phyloP scores from a whole-genome alignment of 2,113 vertebrate species.

The Apodemus sylvaticus region DNA sequence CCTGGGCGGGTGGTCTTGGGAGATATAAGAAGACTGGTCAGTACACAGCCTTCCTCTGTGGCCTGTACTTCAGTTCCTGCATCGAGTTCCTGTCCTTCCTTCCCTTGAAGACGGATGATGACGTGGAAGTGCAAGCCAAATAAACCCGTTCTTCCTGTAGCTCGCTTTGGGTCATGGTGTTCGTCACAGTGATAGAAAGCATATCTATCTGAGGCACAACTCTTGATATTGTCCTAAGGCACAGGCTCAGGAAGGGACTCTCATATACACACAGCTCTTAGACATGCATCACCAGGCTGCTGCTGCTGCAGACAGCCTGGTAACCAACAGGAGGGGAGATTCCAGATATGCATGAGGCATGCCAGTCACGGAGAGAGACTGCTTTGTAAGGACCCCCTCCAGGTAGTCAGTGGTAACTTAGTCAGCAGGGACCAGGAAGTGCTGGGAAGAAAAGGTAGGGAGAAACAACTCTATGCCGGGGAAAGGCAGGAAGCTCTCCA shows the following conservation, averaged over 20 bases:
- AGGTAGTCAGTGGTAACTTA: accelerated
- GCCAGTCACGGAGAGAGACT: accelerated
- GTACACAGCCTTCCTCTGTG: neutral
- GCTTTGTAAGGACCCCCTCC: neutral
- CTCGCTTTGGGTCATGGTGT: neutral
- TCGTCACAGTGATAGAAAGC: neutral
- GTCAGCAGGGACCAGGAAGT: neutral
- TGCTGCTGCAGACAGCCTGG: neutral
- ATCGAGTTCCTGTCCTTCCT: neutral
- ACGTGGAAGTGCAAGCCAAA: neutral
- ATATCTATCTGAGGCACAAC: neutral
- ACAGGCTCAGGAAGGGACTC: neutral
- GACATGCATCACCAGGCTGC: too few species aligned
- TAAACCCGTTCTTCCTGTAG: neutral
- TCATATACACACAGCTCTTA: accelerated
- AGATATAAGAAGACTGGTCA: too few species aligned
- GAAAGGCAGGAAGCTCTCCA: neutral
- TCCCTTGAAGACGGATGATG: neutral
- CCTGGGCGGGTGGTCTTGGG: neutral
- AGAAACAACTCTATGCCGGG: neutral
- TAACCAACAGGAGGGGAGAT: neutral
- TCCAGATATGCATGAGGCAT: neutral
- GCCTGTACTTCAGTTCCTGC: neutral
- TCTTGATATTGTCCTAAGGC: neutral
- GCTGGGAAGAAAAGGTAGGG: neutral